phyloP scores from a whole-genome alignment of 2,888 invertebrate species.

The Glaucopsyche alexis region DNA sequence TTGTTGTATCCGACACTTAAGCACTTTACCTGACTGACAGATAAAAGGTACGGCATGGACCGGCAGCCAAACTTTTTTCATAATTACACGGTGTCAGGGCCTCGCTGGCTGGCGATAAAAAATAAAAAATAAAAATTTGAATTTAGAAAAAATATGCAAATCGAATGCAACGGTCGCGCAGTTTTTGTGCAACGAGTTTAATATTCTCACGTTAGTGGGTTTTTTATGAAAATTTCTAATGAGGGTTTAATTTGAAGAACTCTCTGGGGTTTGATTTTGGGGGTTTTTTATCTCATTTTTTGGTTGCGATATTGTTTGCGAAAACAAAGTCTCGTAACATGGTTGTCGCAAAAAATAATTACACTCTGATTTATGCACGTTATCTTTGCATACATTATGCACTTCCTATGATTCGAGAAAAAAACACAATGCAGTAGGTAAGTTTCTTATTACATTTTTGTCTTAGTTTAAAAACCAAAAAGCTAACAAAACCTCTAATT shows the following conservation, averaged over 20 bases:
- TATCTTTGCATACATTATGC: constrained; percentile 38
- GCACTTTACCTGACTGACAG: constrained; percentile 74
- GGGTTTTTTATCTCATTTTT: constrained; percentile 52
- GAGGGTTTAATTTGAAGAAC: constrained; percentile 78
- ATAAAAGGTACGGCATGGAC: constrained; percentile 62
- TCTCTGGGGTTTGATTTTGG: constrained; percentile 77
- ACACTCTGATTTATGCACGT: constrained; percentile 69
- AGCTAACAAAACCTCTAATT: too few relatives aligned
- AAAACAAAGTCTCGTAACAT: constrained; percentile 76
- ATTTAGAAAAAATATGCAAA: constrained; percentile 64
- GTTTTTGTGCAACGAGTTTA: constrained; percentile 54
- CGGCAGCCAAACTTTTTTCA: constrained; percentile 58
- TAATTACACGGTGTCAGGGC: constrained; percentile 67
- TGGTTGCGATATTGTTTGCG: constrained; percentile 62
- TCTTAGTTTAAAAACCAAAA: too few relatives aligned
- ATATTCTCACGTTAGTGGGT: constrained; percentile 77
- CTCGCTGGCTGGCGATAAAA: constrained; percentile 45
- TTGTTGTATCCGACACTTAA: constrained; percentile 71
- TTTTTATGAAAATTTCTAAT: constrained; percentile 70
- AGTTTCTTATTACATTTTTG: too few relatives aligned
- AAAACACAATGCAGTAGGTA: too few relatives aligned
- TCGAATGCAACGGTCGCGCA: constrained; percentile 65
- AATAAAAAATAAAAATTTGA: constrained; percentile 42
- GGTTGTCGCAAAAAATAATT: constrained; percentile 78
- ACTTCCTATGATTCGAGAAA: not conserved